Base-by-base conservation (phyloP, 2,113 vertebrate species). In the Athene cunicularia region DNA sequence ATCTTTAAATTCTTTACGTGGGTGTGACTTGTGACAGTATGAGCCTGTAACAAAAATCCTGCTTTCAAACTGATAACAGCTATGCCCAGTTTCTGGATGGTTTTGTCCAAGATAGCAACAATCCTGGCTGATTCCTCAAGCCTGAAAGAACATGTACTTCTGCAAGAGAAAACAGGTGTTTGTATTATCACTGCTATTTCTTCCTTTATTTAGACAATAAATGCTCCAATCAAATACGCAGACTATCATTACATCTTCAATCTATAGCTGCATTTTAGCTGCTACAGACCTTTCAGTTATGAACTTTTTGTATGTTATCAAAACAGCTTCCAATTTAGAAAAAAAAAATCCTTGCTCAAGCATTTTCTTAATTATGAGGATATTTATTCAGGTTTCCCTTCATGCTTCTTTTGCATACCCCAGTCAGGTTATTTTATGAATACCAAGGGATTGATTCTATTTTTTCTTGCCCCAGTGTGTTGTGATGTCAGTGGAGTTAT, bases 401-500 rank as follows among this genome's bases (percentile, higher is more conserved):
- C 16, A 4, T 90, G 82, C 10, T 90, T 58, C 55, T 81, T 93
- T 76, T 86, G 15, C 90, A 45, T 55, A 87, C 8, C 62, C 66
- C 73, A 35, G 24, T 41, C 55, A 86, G 71, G 56, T 75, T 94
- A 68, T 91, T 89, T 93, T 63, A 52, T 63, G 12, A 76, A 68
- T 83, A 47, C 39, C 73, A 52, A 81, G 84, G 84, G 93, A 91
- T 8, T 82, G 70, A 55, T 75, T 84, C 74, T 91, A 76, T 66
- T 87, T 94, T 90, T 49, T 41, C n/a, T 88, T 93, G 58, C 55
- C 75, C 74, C 35, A 45, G n/a, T 53, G 58, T 58, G 50, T 47
- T 94, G 55, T 89, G 83, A 88, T 90, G 70, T 79, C 88, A 94
- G n/a, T 84, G 72, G 86, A 94, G 26, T 70, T 90, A 93, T 86